Percentiles rank a stretch among this genome's conserved stretches.
These are phyloP conservation scores for Latrodectus hesperus DNA, from an alignment of 2,888 invertebrate species.

Conservation along the genomic window DNA sequence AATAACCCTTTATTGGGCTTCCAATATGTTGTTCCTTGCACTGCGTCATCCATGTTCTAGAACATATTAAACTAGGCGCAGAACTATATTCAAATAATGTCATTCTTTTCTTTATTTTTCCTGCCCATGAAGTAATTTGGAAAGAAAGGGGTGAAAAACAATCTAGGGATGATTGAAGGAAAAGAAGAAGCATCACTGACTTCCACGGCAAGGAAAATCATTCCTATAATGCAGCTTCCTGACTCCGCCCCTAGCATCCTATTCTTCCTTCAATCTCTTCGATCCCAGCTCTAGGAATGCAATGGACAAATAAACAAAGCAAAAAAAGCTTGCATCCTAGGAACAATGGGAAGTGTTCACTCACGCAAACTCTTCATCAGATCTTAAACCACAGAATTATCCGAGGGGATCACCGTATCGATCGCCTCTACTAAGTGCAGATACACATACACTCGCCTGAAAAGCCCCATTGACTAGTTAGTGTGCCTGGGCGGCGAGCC, in stretches of 20 bases:
- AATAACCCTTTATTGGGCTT: no score
- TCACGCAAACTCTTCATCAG: constrained; percentile 25
- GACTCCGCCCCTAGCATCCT: neutral
- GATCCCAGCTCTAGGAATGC: neutral
- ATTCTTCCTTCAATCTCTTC: neutral
- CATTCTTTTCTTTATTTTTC: no score
- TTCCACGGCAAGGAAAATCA: constrained; percentile 1
- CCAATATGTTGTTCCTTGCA: no score
- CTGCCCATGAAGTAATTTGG: no score
- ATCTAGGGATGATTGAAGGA: no score
- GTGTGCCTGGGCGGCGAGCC: constrained; percentile 10
- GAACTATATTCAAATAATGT: no score
- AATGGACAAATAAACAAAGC: neutral
- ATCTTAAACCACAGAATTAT: constrained; percentile 22
- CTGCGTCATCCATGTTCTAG: no score
- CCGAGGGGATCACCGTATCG: constrained; percentile 24
- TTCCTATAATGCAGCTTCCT: neutral
- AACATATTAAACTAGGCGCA: no score
- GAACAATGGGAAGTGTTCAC: neutral
- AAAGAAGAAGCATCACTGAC: neutral
- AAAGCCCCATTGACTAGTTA: constrained; percentile 31
- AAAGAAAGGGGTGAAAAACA: no score
- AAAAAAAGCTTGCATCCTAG: neutral
- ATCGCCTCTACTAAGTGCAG: constrained; percentile 20
- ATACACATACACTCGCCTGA: constrained; percentile 9